These are phyloP conservation scores for Drosophila kanekoi DNA, from an alignment of 2,888 invertebrate genomes.

Conservation along the genomic window DNA sequence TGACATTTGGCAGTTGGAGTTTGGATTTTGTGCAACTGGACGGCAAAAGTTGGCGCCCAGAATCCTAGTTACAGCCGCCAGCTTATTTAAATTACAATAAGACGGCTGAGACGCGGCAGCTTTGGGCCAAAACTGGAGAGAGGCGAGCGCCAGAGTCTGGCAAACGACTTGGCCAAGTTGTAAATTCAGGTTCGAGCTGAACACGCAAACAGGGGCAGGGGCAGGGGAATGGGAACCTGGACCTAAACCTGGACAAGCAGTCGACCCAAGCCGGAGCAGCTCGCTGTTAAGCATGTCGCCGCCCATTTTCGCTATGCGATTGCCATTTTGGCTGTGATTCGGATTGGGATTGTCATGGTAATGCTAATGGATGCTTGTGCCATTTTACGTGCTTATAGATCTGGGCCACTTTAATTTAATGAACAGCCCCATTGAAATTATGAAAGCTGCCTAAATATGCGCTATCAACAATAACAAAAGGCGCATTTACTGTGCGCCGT, in stretches of 20 bases:
- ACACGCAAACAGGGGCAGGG: slow-evolving; percentile 32
- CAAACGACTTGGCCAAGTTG: slow-evolving; percentile 77
- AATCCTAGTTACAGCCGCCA: slow-evolving; percentile 49
- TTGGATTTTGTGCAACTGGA: slow-evolving; percentile 62
- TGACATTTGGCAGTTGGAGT: slow-evolving; percentile 76
- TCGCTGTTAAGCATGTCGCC: slow-evolving; percentile 58
- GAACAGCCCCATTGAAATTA: slow-evolving; percentile 50
- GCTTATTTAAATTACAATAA: slow-evolving; percentile 79
- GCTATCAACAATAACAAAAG: slow-evolving; percentile 25
- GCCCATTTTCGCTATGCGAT: slow-evolving; percentile 44
- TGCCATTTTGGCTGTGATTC: slow-evolving; percentile 34
- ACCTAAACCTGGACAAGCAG: not conserved
- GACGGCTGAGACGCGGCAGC: slow-evolving; percentile 50
- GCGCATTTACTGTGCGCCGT: slow-evolving; percentile 23
- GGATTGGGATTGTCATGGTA: slow-evolving; percentile 41
- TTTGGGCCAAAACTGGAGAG: slow-evolving; percentile 42
- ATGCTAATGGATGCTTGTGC: slow-evolving; percentile 50
- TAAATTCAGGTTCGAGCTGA: slow-evolving; percentile 76
- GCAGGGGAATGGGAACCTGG: not conserved
- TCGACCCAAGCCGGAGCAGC: slow-evolving; percentile 12
- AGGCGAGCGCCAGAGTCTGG: slow-evolving; percentile 41
- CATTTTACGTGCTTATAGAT: slow-evolving; percentile 77
- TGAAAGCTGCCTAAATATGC: slow-evolving; percentile 40
- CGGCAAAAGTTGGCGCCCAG: slow-evolving; percentile 49
- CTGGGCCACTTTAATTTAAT: slow-evolving; percentile 74